Conservation (phyloP, 2,113 vertebrate species). For the Stigmatopora argus region DNA sequence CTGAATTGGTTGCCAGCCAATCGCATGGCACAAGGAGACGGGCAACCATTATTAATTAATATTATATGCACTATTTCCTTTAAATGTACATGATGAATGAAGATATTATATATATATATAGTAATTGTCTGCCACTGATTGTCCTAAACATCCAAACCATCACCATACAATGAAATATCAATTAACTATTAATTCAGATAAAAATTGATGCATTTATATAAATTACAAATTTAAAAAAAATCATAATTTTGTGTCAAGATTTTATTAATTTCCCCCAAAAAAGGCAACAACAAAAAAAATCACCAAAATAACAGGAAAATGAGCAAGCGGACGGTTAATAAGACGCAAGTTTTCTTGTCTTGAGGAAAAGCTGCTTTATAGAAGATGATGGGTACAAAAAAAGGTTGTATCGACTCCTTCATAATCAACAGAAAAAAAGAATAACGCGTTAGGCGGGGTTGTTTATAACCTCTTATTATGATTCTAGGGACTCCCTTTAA, state of each 20-base stretch:
- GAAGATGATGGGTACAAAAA: slow-evolving; percentile 4
- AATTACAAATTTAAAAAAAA: background rate
- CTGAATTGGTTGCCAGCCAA: too few species aligned
- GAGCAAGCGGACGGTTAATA: slow-evolving; percentile 55
- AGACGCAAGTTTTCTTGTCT: background rate
- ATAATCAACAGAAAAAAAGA: background rate
- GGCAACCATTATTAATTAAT: too few species aligned
- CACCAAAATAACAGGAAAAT: slow-evolving; percentile 43
- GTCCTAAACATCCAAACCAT: too few species aligned
- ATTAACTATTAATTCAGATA: background rate
- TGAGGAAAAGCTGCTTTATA: slow-evolving; percentile 31
- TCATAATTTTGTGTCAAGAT: slow-evolving; percentile 14
- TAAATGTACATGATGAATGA: too few species aligned
- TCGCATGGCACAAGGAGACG: too few species aligned
- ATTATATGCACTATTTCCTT: too few species aligned
- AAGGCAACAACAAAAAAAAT: slow-evolving; percentile 52
- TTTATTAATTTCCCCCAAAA: slow-evolving; percentile 68
- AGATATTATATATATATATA: too few species aligned
- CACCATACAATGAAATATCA: background rate
- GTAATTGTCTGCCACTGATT: too few species aligned
- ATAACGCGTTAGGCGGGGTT: background rate
- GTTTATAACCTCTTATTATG: background rate
- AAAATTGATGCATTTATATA: slow-evolving; percentile 5
- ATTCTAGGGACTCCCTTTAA: background rate
- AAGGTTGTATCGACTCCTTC: background rate